Percentiles rank a stretch among this genome's conserved stretches.
These are phyloP conservation scores for Noctua comes DNA, from an alignment of 2,888 invertebrate species.

Conservation along the genomic window DNA sequence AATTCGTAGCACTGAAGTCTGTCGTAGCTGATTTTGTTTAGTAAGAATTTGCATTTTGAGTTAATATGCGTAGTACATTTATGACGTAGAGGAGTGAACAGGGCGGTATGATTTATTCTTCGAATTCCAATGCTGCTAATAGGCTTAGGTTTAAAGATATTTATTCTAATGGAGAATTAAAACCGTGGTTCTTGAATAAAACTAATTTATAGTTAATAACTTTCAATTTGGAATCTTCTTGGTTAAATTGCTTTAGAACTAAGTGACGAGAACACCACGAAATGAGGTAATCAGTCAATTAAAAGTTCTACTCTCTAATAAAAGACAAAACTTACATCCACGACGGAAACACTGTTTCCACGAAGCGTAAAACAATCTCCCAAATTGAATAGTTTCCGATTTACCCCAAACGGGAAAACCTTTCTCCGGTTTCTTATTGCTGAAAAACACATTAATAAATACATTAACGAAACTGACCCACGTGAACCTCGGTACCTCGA, in stretches of 20 bases:
- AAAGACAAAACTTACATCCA: conserved; percentile 19
- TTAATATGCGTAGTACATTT: not conserved
- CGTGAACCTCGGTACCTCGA: conserved; percentile 33
- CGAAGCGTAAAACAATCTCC: conserved; percentile 42
- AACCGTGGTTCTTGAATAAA: not conserved
- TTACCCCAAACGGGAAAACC: conserved; percentile 41
- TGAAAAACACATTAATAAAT: conserved; percentile 53
- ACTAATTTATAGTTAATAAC: not conserved
- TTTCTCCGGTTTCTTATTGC: conserved; percentile 40
- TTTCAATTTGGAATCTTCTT: not conserved
- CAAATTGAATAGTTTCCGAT: conserved; percentile 52
- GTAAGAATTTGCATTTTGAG: conserved; percentile 16
- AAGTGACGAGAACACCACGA: conserved; percentile 27
- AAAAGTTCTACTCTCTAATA: conserved; percentile 43
- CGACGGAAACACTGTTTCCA: conserved; percentile 26
- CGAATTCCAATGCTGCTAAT: not conserved
- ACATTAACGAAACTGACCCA: conserved; percentile 39
- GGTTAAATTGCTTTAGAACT: conserved; percentile 19
- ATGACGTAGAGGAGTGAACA: not conserved
- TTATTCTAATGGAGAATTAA: not conserved
- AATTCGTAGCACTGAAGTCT: conserved; percentile 50
- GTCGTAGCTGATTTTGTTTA: conserved; percentile 22
- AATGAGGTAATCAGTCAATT: conserved; percentile 46
- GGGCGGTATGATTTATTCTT: not conserved
- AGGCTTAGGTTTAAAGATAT: no score